Percentiles rank a stretch among this genome's conserved stretches.
These are phyloP conservation scores for Spisula subtruncata DNA, from an alignment of 2,888 invertebrate species.

Conservation along the genomic window DNA sequence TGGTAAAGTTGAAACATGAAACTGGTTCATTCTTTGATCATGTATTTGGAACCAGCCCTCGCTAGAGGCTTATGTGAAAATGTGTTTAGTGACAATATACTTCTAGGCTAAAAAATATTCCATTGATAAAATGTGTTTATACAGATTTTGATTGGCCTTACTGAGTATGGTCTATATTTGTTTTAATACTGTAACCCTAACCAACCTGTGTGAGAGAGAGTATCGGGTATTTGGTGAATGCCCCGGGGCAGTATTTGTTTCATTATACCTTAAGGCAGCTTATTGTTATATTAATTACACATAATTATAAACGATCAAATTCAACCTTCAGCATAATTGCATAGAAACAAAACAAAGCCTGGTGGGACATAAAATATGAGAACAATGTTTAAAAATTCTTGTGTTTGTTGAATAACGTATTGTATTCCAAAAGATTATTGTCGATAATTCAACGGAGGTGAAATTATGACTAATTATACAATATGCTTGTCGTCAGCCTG, in stretches of 20 bases:
- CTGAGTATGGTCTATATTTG: not conserved
- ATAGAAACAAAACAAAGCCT: constrained; percentile 15
- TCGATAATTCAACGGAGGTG: not conserved
- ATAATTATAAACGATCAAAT: not conserved
- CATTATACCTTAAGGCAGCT: not conserved
- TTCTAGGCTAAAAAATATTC: not conserved
- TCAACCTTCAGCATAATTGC: not conserved
- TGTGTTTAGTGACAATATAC: too few relatives aligned
- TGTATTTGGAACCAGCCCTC: too few relatives aligned
- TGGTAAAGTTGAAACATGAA: too few relatives aligned
- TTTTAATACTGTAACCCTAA: not conserved
- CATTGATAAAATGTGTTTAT: not conserved
- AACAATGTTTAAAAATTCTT: not conserved
- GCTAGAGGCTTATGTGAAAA: too few relatives aligned
- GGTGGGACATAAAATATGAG: not conserved
- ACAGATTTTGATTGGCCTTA: not conserved
- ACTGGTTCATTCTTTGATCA: too few relatives aligned
- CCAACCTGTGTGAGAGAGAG: not conserved
- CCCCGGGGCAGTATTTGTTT: not conserved
- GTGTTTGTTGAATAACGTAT: not conserved
- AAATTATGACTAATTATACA: constrained; percentile 3
- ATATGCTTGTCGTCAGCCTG: not conserved
- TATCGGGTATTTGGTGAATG: not conserved
- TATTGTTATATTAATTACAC: not conserved
- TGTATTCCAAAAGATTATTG: not conserved